Evolutionary conservation across 1,140 invertebrate species (phyloP), one percentile per base, ranked within the genome.

Genomic region (Leptinotarsa lineolata): DNA sequence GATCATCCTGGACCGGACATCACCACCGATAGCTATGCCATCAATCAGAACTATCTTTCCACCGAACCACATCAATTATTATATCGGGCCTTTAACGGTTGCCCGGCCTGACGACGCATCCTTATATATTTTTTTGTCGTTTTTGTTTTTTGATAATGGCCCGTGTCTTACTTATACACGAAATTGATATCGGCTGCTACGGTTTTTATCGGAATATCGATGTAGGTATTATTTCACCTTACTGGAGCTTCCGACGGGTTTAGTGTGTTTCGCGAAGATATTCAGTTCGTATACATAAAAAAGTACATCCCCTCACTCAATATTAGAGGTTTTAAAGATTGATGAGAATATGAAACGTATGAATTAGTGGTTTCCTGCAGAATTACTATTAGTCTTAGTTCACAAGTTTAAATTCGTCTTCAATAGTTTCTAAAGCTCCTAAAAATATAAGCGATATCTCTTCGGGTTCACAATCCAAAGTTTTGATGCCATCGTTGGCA

Each of bases 41-140:
- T 83, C 81, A 83, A 83, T 83, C 81, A 83, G 81, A 77, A 78
- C 77, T 77, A 77, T 81, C 78, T 54, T 82, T 74, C 71, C 75
- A 64, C 72, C 68, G 46, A 76, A 71, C 76, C 74, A 79, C 80
- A 81, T 78, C 78, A 80, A 78, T 81, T 80, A 73, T 77, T 77
- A 70, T 66, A 75, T 72, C 72, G 16, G 16, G 48, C 48, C 48
- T 15, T 54, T 54, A 54, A 54, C 48, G 48, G 48, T 54, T 54
- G 48, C 48, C 2, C 16, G 67, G 70, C 39, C 74, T 54, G 66
- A 39, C 46, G 66, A 68, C 66, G 66, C 18, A 46, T 68, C 39
- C 63, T 65, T 65, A 21, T 65, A 65, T 4, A 65, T 68, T 68
- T 68, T 48, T 46, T 44, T 12, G 45, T 8, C 66, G 30, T 45